phyloP scores from a whole-genome alignment of 2,888 invertebrate genomes.

The Zaprionus lineosus region DNA sequence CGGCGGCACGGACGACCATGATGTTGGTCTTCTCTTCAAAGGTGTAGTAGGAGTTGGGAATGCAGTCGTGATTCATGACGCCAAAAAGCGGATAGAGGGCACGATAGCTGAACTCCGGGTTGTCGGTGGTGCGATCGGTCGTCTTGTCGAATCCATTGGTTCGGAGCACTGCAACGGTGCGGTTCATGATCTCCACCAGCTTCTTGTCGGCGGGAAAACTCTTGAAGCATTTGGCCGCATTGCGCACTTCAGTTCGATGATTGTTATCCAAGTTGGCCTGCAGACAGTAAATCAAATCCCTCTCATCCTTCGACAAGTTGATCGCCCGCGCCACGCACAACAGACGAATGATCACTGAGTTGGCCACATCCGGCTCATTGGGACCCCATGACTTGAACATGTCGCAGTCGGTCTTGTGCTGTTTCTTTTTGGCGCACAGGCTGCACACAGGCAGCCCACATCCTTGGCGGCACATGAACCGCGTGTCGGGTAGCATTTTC shows the following conservation, averaged over 20 bases:
- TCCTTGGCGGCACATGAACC: constrained; percentile 85
- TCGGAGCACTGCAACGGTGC: constrained; percentile 81
- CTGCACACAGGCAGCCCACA: constrained; percentile 89
- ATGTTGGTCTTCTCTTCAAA: constrained; percentile 85
- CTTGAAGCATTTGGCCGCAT: constrained; percentile 79
- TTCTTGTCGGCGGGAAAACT: constrained; percentile 81
- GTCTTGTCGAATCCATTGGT: constrained; percentile 82
- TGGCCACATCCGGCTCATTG: constrained; percentile 82
- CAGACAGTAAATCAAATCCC: constrained; percentile 79
- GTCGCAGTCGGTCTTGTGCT: constrained; percentile 87
- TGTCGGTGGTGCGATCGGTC: constrained; percentile 75
- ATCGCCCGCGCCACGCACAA: constrained; percentile 80
- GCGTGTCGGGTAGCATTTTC: constrained; percentile 83
- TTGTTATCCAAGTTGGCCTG: constrained; percentile 81
- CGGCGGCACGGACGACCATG: constrained; percentile 86
- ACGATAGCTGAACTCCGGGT: constrained; percentile 83
- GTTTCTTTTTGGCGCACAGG: constrained; percentile 85
- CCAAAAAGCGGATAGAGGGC: constrained; percentile 87
- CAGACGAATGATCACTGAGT: constrained; percentile 79
- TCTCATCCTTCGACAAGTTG: constrained; percentile 78
- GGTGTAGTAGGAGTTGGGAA: constrained; percentile 88
- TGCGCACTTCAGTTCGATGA: constrained; percentile 80
- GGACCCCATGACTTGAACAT: constrained; percentile 85
- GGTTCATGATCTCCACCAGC: constrained; percentile 79
- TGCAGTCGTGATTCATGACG: constrained; percentile 89